Percentiles rank a stretch among this genome's conserved stretches.
Evolutionary conservation across 2,888 invertebrate species (phyloP).

Genomic region (Apodemia zela): DNA sequence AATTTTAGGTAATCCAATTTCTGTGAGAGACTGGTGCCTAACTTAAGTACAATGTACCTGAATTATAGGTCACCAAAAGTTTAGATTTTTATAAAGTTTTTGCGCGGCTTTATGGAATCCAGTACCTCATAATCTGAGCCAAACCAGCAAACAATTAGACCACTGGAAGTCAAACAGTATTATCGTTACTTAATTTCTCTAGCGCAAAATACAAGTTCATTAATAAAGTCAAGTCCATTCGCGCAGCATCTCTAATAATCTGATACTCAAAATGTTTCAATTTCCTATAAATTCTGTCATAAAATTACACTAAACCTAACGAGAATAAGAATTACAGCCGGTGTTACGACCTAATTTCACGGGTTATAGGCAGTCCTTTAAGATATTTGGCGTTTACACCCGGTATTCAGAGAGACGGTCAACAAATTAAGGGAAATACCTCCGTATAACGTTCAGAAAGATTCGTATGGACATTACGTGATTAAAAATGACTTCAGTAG

Average conservation of each 20-base stretch:
- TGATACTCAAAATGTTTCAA: conserved; percentile 22
- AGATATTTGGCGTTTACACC: conserved; percentile 68
- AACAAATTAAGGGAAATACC: conserved; percentile 68
- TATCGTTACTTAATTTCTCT: background rate
- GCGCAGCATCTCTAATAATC: background rate
- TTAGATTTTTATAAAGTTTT: too few species aligned
- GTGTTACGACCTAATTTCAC: conserved; percentile 57
- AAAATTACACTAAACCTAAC: conserved; percentile 37
- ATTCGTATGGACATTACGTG: conserved; percentile 37
- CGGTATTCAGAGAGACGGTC: conserved; percentile 54
- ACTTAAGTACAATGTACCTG: too few species aligned
- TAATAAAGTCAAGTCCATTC: background rate
- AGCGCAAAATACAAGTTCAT: conserved; percentile 9
- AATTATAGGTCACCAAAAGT: too few species aligned
- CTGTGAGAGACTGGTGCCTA: too few species aligned
- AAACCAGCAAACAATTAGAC: too few species aligned
- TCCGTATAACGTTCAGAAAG: conserved; percentile 35
- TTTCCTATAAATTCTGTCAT: conserved; percentile 26
- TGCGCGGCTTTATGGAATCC: too few species aligned
- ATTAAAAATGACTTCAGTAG: background rate
- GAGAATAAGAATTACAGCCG: conserved; percentile 43
- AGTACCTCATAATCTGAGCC: too few species aligned
- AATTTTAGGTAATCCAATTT: too few species aligned
- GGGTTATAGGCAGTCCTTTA: conserved; percentile 52
- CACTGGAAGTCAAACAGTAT: too few species aligned